Evolutionary conservation across 2,113 vertebrate genomes (phyloP), one percentile per base, ranked within the genome.

Genomic region (Indicator maculatus): DNA sequence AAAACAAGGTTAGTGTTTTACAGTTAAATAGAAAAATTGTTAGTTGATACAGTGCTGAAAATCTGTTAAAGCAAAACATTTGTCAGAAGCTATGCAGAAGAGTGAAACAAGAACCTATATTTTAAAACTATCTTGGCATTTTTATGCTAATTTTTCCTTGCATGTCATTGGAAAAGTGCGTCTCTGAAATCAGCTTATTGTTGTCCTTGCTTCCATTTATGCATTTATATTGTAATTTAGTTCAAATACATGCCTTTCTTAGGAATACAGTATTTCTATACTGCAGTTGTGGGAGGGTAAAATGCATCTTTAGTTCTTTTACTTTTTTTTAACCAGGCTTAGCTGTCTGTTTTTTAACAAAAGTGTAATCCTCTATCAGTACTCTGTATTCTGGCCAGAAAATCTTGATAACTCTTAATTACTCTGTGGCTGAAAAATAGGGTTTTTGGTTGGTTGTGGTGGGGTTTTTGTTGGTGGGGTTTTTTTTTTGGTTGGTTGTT

Each of bases 1-100:
- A 99, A 98, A 99, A 99, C 93, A 99, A 99, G 98, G 99, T 99
- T 90, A 97, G 88, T 95, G 30, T 47, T 81, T 80, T 59, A 72
- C 33, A 86, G 36, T 72, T 88, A 67, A 93, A 27, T 70, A 19
- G 23, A 71, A 67, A 30, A 78, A 67, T 10, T 58, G 26, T 12
- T 67, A 61, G 9, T 44, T 86, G 33, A 63, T 64, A 19, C 1
- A 1, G 41, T 64, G 16, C 50, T 88, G 64, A 83, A 83, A 80
- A 14, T 60, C 8, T 59, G 5, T 66, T 26, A 41, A 70, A 82
- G 53, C 28, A 72, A 13, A 39, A 16, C 13, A 24, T 77, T 88
- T 90, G 28, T 88, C 20, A 71, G 23, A 95, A 81, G 56, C 50
- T 26, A 5, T 70, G 36, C 9, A n/a, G 33, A 87, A 76, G 5